These are phyloP conservation scores for Leptinotarsa peninsularis DNA, from an alignment of 2,888 invertebrate genomes.

Conservation along the genomic window DNA sequence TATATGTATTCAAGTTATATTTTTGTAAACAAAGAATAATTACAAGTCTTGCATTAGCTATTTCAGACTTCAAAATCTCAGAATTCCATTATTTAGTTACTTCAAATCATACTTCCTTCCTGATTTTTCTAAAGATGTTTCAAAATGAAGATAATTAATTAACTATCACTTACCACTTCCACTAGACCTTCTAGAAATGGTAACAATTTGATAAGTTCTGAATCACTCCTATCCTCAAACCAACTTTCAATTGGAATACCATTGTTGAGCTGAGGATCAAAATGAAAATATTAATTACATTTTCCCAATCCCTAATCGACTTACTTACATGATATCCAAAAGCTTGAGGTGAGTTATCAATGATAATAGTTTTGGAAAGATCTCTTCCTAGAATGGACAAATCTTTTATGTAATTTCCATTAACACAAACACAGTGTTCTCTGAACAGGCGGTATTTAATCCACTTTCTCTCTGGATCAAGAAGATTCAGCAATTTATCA, in stretches of 20 bases:
- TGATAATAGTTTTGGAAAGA: constrained; percentile 86
- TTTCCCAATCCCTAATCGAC: constrained; percentile 18
- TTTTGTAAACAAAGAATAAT: too few species aligned
- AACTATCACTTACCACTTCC: constrained; percentile 73
- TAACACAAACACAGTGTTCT: constrained; percentile 94
- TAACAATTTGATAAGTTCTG: constrained; percentile 89
- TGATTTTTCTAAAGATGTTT: too few species aligned
- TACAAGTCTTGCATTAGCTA: too few species aligned
- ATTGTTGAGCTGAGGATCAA: constrained; percentile 82
- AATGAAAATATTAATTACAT: background rate
- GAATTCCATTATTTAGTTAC: too few species aligned
- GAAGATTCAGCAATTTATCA: constrained; percentile 89
- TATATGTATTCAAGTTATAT: too few species aligned
- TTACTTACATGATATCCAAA: constrained; percentile 86
- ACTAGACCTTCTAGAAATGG: constrained; percentile 91
- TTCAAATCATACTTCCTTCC: too few species aligned
- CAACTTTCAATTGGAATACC: constrained; percentile 98
- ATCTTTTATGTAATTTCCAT: constrained; percentile 97
- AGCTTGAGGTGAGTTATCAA: constrained; percentile 92
- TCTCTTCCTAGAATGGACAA: constrained; percentile 92
- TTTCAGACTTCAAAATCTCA: too few species aligned
- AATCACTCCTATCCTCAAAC: constrained; percentile 92
- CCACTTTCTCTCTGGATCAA: constrained; percentile 89
- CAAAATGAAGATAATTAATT: background rate
- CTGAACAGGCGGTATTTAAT: constrained; percentile 94